Evolutionary conservation across 2,113 vertebrate genomes (phyloP).

Genomic region (Bombycilla garrulus): DNA sequence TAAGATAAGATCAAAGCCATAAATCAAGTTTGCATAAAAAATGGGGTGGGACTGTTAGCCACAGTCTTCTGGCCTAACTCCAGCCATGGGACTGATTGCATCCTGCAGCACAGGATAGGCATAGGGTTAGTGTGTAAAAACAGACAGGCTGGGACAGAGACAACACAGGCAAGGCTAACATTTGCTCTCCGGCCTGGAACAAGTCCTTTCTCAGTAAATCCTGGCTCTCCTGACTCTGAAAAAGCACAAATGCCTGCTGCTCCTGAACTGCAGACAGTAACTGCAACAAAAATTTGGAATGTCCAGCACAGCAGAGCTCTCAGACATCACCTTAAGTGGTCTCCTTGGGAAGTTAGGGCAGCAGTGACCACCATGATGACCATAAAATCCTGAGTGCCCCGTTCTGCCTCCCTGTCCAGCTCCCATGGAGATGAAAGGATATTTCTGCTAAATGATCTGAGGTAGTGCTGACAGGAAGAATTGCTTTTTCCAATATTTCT

Average conservation of each 20-base stretch:
- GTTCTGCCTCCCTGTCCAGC: not conserved
- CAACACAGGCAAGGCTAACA: not conserved
- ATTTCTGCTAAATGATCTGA: not conserved
- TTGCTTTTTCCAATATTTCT: not conserved
- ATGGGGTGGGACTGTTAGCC: conserved; percentile 1
- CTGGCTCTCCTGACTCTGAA: not conserved
- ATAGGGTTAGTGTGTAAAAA: not conserved
- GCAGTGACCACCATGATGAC: not conserved
- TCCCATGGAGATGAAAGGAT: not conserved
- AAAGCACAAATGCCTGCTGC: not conserved
- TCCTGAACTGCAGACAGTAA: not conserved
- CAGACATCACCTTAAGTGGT: not conserved
- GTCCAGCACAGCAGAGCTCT: not conserved
- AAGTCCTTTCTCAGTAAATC: not conserved
- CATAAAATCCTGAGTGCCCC: not conserved
- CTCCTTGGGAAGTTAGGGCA: not conserved
- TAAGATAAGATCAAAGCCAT: conserved; percentile 50
- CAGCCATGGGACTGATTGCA: not conserved
- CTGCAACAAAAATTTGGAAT: not conserved
- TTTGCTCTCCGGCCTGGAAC: not conserved
- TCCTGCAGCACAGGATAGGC: not conserved
- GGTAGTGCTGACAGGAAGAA: not conserved
- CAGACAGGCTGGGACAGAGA: not conserved
- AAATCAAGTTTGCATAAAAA: conserved; percentile 57
- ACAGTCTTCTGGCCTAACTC: not conserved